Conservation (phyloP, 2,797 vertebrate species). For the Acridotheres tristis region DNA sequence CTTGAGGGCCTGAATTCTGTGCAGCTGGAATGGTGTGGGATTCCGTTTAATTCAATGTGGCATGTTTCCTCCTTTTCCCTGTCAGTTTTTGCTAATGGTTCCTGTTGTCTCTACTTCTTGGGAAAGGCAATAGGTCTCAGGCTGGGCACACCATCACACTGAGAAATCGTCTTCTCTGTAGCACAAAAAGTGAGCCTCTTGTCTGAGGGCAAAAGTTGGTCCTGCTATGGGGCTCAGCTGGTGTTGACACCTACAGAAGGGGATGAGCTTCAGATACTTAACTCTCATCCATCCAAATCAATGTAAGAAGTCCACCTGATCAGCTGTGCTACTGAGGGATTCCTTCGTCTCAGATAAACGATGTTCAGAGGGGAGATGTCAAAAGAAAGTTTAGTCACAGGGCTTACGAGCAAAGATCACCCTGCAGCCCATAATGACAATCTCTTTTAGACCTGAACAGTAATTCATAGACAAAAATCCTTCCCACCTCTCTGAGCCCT, state of each 20-base stretch:
- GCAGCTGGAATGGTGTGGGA: not conserved
- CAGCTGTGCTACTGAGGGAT: not conserved
- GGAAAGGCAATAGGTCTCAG: not conserved
- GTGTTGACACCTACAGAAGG: not conserved
- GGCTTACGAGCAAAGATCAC: not conserved
- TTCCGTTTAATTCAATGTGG: not conserved
- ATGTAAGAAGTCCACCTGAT: not conserved
- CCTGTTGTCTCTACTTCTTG: not conserved
- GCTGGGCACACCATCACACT: not conserved
- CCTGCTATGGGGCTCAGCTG: not conserved
- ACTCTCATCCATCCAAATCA: not conserved
- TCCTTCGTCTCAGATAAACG: not conserved
- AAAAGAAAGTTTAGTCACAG: not conserved
- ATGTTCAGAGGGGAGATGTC: not conserved
- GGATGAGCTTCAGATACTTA: not conserved
- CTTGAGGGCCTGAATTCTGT: not conserved
- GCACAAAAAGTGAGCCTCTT: not conserved
- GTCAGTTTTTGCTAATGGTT: not conserved
- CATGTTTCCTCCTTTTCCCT: not conserved
- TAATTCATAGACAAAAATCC: not conserved
- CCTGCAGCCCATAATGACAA: not conserved
- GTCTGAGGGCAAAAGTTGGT: not conserved
- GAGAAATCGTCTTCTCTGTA: not conserved
- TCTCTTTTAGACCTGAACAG: not conserved
- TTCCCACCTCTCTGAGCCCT: not conserved